Evolutionary conservation across 2,113 vertebrate species (phyloP), one percentile per base, ranked within the genome.

Genomic region (Tonatia bakeri): DNA sequence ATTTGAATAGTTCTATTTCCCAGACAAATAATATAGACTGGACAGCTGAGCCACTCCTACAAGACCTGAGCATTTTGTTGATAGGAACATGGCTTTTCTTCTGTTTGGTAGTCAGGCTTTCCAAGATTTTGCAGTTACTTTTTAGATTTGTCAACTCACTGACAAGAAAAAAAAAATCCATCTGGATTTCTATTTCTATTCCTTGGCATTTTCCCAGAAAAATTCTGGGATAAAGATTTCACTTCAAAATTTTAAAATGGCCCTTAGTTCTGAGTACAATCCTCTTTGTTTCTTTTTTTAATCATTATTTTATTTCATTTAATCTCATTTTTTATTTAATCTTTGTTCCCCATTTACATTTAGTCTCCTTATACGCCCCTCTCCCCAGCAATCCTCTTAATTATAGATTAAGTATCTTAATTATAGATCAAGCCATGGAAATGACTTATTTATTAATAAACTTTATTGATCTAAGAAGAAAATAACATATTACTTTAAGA

Each of bases 71-170:
- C 5, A 43, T 75, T 95, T 65, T 95, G 36, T 95, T 84, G 33
- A 79, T 80, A 85, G 69, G 36, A 95, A 59, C 31, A 56, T 70
- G 43, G 43, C 28, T 80, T 96, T 59, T 87, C 64, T 79, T 86
- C 33, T 79, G 17, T 91, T 77, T 83, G 56, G 26, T 77, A 72
- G n/a, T 47, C 67, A 96, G 33, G 89, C 52, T 65, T 75, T 87
- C 76, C 94, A 96, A 77, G 28, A 79, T 56, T 80, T 82, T 83
- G n/a, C 50, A 83, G 79, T 80, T 69, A 64, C 28, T 80, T 82
- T 90, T 93, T 72, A 82, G 15, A 89, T 86, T 72, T 93, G 79
- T 93, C 43, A 96, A 75, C 73, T 93, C 24, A 61, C n/a, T 94
- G 89, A 75, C 59, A 80, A 38, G 80, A 89, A 81, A 70, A 93